Base-by-base conservation (phyloP, 2,888 invertebrate species). In the Stenoptilia bipunctidactyla region DNA sequence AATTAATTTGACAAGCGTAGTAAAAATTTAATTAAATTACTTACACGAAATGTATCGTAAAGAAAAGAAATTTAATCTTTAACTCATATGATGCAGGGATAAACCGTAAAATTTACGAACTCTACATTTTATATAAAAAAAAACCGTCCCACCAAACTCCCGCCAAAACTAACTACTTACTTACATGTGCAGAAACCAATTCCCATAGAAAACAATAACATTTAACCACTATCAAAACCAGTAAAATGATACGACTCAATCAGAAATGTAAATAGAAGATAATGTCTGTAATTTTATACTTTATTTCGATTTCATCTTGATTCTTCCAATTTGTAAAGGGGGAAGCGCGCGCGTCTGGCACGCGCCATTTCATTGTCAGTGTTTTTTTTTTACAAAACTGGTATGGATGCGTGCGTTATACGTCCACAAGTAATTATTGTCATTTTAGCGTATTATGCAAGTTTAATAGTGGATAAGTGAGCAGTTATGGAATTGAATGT, bases 261-360 rank as follows among this genome's bases (percentile, higher is more conserved):
- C 76, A 59, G 71, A 72, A 77, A 76, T 47, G 73, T 65, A 80
- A 82, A 82, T 77, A 82, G 63, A 67, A 69, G 72, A 75, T 71
- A 34, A 63, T 60, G 59, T 52, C 49, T 69, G 80, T 75, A 79
- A 82, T 62, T 64, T 58, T 66, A 82, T 80, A 73, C 65, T 69
- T 69, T 65, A 61, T 54, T 68, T 57, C 66, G 61, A 34, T 34
- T 34, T 9, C 34, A 30, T 30, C 30, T 30, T 30, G 20, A 20
- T 20, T 30, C n/a, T 9, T n/a, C 3, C 30, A n/a, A 30, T 30
- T 30, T 25, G 25, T 70, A 70, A 70, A 61, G 56, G 49, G 35
- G 40, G 49, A 52, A 54, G 57, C 61, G 58, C 53, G 47, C 46
- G 37, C 37, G 61, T 46, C 77, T 69, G 82, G 27, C 62, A 20